phyloP scores from a whole-genome alignment of 2,888 invertebrate species.

The Cynaeus angustus region DNA sequence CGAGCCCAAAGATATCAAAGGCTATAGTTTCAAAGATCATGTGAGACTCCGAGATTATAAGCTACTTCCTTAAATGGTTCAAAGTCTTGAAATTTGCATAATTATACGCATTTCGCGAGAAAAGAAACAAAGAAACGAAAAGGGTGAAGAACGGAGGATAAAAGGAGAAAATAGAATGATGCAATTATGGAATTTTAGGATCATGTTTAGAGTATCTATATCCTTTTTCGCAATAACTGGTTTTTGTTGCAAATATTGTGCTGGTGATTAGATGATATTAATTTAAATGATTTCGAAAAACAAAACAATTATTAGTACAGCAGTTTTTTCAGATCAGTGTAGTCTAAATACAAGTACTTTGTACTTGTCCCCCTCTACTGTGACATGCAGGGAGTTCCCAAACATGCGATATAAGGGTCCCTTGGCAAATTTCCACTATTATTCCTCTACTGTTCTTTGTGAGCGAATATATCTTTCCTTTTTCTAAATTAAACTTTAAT shows the following conservation, averaged over 20 bases:
- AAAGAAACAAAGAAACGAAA: not conserved
- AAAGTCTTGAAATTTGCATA: not conserved
- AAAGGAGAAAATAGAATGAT: constrained; percentile 4
- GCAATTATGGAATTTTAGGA: not conserved
- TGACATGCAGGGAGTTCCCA: constrained; percentile 30
- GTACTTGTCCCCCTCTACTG: constrained; percentile 18
- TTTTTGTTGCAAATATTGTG: not conserved
- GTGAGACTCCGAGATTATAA: constrained; percentile 8
- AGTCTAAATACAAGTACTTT: constrained; percentile 23
- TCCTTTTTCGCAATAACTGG: constrained; percentile 6
- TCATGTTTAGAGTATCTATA: not conserved
- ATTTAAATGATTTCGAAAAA: constrained; percentile 20
- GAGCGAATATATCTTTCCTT: constrained; percentile 5
- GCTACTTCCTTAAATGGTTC: constrained; percentile 9
- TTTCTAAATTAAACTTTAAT: constrained; percentile 47
- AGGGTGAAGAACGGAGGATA: not conserved
- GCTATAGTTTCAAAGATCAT: constrained; percentile 31
- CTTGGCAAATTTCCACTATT: constrained; percentile 35
- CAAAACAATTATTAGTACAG: constrained; percentile 18
- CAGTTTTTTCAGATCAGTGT: constrained; percentile 19
- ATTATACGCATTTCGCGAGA: not conserved
- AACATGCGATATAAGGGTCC: constrained; percentile 16
- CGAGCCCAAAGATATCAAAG: constrained; percentile 44
- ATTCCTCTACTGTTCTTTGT: constrained; percentile 33
- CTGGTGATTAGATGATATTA: no score